Conservation (phyloP, 1,140 invertebrate genomes). For the Sinella curviseta region DNA sequence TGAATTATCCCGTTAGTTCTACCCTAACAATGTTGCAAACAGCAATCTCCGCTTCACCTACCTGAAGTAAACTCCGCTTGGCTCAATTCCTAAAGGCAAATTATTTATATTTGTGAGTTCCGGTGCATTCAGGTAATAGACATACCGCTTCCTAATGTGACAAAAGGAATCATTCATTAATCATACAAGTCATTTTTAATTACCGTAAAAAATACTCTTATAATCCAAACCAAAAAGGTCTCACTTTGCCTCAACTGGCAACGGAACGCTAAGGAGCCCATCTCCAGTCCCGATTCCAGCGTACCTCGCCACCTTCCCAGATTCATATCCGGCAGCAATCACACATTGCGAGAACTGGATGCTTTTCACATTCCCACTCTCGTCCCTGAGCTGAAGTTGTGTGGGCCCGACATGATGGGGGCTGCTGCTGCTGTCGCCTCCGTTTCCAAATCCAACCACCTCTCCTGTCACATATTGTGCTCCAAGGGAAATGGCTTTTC, state of each 20-base stretch:
- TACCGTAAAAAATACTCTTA: not conserved
- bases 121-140: constrained; percentile 62
- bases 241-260: constrained; percentile 82
- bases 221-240: too few relatives aligned
- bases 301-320: constrained; percentile 73
- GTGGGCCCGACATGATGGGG: constrained; percentile 56
- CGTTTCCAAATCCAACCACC: constrained; percentile 68
- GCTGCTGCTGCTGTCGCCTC: constrained; percentile 54
- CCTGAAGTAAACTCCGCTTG: not conserved
- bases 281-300: constrained; percentile 71
- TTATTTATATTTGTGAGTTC: too few relatives aligned
- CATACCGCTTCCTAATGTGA: constrained; percentile 60
- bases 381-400: constrained; percentile 64
- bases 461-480: constrained; percentile 75
- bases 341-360: constrained; percentile 73
- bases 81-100: too few relatives aligned
- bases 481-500: constrained; percentile 76
- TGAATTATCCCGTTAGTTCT: too few relatives aligned
- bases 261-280: constrained; percentile 65
- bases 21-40: too few relatives aligned
- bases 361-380: constrained; percentile 62
- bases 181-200: not conserved
- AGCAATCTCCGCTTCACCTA: too few relatives aligned
- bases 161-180: not conserved
- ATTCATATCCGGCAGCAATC: constrained; percentile 78